Base-by-base conservation (phyloP, 2,113 vertebrate species). In the Channa argus region DNA sequence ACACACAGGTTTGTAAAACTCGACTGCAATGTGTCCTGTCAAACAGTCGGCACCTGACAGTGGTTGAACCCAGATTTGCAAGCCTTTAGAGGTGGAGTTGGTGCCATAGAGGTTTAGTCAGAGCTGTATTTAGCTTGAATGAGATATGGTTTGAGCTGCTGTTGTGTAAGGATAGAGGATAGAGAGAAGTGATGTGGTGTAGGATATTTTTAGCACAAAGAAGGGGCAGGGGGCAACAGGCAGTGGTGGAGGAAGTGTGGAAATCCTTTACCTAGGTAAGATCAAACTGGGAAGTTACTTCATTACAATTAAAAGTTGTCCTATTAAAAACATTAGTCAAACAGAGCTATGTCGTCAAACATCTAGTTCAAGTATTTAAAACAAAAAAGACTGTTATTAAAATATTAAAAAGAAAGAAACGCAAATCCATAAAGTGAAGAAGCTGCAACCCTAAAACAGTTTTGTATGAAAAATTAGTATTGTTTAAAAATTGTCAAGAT, bases 201-300 rank as follows among this genome's bases (percentile, higher is more conserved):
- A 47, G 74, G 83, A 39, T 92, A 91, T 86, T 85, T 91, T 91
- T 92, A 92, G 90, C 55, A 56, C 68, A 9, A 33, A 43, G 76
- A 81, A 68, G 36, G 34, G 46, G 70, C 33, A 10, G 24, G 68
- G 63, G 82, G 84, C 34, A 73, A 61, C 56, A 72, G 69, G 65
- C 44, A 33, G 59, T 46, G 64, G 63, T 41, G 24, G 24, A 24
- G 24, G 24, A 24, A 24, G 24, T 24, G 24, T 24, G 24, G 24
- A 24, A 24, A 24, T 24, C 24, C 1, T 24, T 24, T 24, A 24
- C 24, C 24, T 24, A 24, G 24, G 24, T 24, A 24, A 24, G 24
- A 24, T 24, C 24, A 24, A 24, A 24, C 24, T 24, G 24, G 24
- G 24, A 24, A 24, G 24, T 24, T 24, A 24, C 24, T 24, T 24